Evolutionary conservation across 2,797 vertebrate genomes (phyloP).

Genomic region (Lophura swinhoii): DNA sequence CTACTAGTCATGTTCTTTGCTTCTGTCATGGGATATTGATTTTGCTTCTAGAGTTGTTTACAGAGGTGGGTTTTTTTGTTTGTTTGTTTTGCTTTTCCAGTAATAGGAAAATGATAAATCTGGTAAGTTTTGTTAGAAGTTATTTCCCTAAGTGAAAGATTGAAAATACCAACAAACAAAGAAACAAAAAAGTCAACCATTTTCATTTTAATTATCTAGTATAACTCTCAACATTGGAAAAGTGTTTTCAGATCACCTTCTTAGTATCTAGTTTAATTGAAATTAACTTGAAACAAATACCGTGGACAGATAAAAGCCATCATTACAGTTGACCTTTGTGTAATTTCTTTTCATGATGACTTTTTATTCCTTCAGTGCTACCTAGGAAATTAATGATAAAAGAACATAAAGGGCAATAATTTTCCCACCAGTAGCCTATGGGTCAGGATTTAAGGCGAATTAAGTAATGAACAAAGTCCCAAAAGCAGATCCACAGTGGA

Average conservation of each 20-base stretch:
- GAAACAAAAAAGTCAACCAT: neutral
- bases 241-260: neutral
- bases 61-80: no score
- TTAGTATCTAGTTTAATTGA: conserved; percentile 5
- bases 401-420: conserved; percentile 29
- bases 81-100: neutral
- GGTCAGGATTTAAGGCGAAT: conserved; percentile 36
- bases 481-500: neutral
- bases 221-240: neutral
- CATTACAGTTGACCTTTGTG: conserved; percentile 58
- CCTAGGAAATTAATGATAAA: conserved; percentile 43
- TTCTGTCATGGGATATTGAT: neutral
- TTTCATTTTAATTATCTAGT: neutral
- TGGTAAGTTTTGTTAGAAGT: neutral
- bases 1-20: neutral
- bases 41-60: neutral
- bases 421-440: conserved; percentile 16
- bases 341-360: conserved; percentile 49
- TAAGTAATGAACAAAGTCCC: neutral
- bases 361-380: conserved; percentile 46
- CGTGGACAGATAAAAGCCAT: conserved; percentile 30
- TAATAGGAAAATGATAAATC: neutral
- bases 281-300: conserved; percentile 43
- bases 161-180: neutral
- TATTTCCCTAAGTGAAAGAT: neutral